These are phyloP conservation scores for Riptortus pedestris DNA, from an alignment of 1,140 invertebrate species.

Conservation along the genomic window DNA sequence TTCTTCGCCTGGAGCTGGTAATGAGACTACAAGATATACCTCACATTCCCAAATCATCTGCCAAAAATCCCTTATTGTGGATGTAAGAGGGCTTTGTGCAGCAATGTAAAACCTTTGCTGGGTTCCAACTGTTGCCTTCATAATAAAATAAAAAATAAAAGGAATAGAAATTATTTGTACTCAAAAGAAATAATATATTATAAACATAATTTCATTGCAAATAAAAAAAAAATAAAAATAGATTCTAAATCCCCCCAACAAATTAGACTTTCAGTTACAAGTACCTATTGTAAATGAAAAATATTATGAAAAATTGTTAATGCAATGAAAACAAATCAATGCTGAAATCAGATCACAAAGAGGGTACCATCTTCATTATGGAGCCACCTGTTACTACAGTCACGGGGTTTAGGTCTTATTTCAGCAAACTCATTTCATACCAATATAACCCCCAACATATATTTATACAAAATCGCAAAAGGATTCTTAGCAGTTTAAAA, in stretches of 20 bases:
- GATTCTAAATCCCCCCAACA: neutral
- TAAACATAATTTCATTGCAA: constrained; percentile 16
- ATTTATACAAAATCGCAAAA: too few relatives aligned
- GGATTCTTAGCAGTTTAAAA: too few relatives aligned
- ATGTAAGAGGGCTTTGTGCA: constrained; percentile 58
- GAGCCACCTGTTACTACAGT: too few relatives aligned
- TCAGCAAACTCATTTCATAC: too few relatives aligned
- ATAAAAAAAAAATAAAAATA: neutral
- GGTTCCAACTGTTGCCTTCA: constrained; percentile 58
- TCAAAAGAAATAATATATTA: constrained; percentile 28
- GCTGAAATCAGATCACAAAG: too few relatives aligned
- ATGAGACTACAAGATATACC: constrained; percentile 63
- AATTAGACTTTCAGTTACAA: neutral
- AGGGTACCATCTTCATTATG: too few relatives aligned
- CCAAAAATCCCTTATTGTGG: constrained; percentile 62
- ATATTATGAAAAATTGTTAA: too few relatives aligned
- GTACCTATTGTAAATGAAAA: too few relatives aligned
- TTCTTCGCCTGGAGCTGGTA: constrained; percentile 41
- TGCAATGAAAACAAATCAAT: too few relatives aligned
- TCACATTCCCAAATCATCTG: constrained; percentile 78
- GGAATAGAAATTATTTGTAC: too few relatives aligned
- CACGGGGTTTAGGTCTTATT: too few relatives aligned
- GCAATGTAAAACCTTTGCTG: constrained; percentile 74
- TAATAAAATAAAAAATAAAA: constrained; percentile 19
- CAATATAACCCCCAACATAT: too few relatives aligned